Conservation (phyloP, 2,113 vertebrate genomes). For the Salvator merianae region DNA sequence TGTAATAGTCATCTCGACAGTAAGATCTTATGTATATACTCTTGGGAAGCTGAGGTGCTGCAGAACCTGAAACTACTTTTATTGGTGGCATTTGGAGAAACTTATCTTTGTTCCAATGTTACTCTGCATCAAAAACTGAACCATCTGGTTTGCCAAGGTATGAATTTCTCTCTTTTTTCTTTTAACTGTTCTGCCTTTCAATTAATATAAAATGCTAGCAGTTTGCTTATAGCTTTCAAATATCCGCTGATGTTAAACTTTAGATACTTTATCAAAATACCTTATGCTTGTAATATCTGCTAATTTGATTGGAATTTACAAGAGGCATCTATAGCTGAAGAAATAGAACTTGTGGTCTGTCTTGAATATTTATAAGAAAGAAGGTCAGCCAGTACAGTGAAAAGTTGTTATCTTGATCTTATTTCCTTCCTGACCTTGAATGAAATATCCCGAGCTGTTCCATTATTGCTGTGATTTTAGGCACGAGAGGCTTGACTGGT, state of each 20-base stretch:
- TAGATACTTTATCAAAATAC: constrained; percentile 25
- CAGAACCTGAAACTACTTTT: constrained; percentile 18
- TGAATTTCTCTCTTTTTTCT: neutral
- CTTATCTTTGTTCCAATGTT: constrained; percentile 67
- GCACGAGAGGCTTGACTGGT: neutral
- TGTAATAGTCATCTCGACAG: constrained; percentile 51
- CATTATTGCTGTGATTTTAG: neutral
- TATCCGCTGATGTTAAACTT: neutral
- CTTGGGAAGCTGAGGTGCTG: constrained; percentile 6
- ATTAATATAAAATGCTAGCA: neutral
- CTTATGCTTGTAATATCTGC: constrained; percentile 10
- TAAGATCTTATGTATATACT: constrained; percentile 18
- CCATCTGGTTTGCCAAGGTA: constrained; percentile 68
- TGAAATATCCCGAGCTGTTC: neutral
- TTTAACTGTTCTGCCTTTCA: neutral
- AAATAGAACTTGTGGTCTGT: neutral
- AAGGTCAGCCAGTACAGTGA: neutral
- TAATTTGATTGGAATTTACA: neutral
- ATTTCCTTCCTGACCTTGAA: neutral
- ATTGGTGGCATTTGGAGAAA: constrained; percentile 49
- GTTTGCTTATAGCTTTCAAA: neutral
- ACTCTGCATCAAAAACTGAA: constrained; percentile 50
- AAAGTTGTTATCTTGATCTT: constrained; percentile 17
- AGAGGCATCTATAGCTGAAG: constrained; percentile 6
- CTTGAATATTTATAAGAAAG: neutral